Conservation (phyloP, 2,113 vertebrate genomes). For the Bettongia penicillata region DNA sequence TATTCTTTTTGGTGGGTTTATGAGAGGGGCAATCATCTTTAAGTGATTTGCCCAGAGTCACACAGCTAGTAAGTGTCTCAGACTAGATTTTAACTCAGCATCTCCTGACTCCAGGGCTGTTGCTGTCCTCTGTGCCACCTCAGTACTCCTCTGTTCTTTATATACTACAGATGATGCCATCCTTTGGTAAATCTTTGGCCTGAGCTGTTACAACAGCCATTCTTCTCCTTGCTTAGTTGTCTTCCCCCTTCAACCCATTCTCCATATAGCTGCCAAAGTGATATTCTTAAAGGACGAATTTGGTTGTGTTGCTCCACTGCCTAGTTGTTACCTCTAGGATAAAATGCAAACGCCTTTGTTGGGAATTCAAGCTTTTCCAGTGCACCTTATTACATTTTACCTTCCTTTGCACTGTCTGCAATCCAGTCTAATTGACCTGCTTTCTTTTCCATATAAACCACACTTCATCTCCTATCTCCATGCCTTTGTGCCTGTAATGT, state of each 20-base stretch:
- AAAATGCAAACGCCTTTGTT: neutral
- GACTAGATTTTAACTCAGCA: neutral
- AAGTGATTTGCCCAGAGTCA: no score
- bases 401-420: neutral
- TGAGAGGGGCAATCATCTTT: no score
- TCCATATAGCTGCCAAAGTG: neutral
- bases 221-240: neutral
- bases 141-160: neutral
- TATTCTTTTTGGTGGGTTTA: neutral
- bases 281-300: neutral
- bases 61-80: no score
- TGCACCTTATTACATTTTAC: neutral
- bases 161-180: neutral
- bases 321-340: neutral
- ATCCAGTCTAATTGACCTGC: neutral
- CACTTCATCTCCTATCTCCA: neutral
- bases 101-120: neutral
- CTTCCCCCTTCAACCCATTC: neutral
- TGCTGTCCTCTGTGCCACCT: neutral
- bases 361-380: neutral
- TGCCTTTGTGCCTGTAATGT: neutral
- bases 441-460: neutral
- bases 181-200: neutral
- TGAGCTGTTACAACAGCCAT: neutral
- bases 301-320: neutral